A percentile compares a stretch with the other conserved stretches of the same genome.
phyloP scores from a whole-genome alignment of 2,888 invertebrate genomes.

The Penaeus monodon region DNA sequence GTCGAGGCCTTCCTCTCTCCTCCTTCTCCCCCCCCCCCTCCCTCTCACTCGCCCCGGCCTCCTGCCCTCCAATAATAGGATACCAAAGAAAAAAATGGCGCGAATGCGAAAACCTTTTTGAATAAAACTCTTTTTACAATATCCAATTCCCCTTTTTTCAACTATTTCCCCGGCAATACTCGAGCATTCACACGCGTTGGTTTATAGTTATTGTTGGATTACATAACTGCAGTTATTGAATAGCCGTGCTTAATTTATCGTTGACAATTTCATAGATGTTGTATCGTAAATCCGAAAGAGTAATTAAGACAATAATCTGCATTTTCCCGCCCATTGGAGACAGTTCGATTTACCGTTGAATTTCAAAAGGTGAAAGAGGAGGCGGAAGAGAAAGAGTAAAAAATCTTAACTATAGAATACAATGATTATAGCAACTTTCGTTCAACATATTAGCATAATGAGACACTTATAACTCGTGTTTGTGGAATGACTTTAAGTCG shows the following conservation, averaged over 20 bases:
- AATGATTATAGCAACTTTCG: too few species aligned
- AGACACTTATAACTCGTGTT: too few species aligned
- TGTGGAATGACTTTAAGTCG: too few species aligned
- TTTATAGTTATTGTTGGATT: not conserved
- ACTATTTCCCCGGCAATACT: too few species aligned
- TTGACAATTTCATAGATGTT: not conserved
- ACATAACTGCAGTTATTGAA: conserved; percentile 1
- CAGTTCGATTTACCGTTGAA: not conserved
- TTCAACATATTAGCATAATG: too few species aligned
- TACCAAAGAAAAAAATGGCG: conserved; percentile 3
- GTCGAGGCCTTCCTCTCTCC: too few species aligned
- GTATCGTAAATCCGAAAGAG: conserved; percentile 13
- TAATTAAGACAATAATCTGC: conserved; percentile 26
- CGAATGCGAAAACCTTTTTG: not conserved
- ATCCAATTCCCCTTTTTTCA: not conserved
- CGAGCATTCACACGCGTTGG: too few species aligned
- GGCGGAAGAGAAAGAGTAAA: not conserved
- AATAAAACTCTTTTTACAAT: conserved; percentile 18
- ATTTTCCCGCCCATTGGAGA: conserved; percentile 2
- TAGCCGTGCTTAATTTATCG: conserved; percentile 7
- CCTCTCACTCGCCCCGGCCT: not conserved
- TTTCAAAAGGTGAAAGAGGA: too few species aligned
- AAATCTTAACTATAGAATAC: too few species aligned
- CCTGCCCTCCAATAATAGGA: conserved; percentile 3
- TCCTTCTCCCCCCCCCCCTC: too few species aligned